Conservation (phyloP, 2,797 vertebrate species). For the Gambusia yucatana region DNA sequence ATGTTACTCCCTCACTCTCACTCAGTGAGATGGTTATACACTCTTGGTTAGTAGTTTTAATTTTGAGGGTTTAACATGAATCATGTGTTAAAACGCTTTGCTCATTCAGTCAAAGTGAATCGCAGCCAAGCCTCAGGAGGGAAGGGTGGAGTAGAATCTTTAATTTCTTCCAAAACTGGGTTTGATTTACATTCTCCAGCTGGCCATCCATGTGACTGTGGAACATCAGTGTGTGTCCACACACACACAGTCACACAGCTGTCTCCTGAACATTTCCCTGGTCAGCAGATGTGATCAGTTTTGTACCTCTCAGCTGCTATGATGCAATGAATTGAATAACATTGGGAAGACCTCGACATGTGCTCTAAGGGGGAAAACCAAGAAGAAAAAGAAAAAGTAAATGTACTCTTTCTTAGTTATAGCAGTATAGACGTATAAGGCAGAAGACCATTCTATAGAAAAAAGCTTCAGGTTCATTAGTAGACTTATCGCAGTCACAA, state of each 20-base stretch:
- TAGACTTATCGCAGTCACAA: not conserved
- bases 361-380: constrained; percentile 36
- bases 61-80: not conserved
- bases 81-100: not conserved
- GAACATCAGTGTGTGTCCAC: constrained; percentile 10
- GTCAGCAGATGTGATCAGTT: constrained; percentile 60
- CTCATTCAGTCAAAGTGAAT: constrained; percentile 15
- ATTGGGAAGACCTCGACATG: constrained; percentile 45
- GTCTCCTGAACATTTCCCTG: constrained; percentile 45
- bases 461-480: not conserved
- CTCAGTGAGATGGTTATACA: not conserved
- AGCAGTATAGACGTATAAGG: not conserved
- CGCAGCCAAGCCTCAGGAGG: constrained; percentile 51
- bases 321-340: constrained; percentile 40
- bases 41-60: not conserved
- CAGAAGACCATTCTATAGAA: not conserved
- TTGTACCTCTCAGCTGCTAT: constrained; percentile 61
- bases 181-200: constrained; percentile 58
- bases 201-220: constrained; percentile 45
- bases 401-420: constrained; percentile 1
- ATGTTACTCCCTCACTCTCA: not conserved
- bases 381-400: constrained; percentile 15
- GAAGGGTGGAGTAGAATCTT: constrained; percentile 54
- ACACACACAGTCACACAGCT: constrained; percentile 59
- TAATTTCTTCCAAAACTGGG: constrained; percentile 72